phyloP scores from a whole-genome alignment of 1,140 invertebrate genomes.

The Drosophila biarmipes region DNA sequence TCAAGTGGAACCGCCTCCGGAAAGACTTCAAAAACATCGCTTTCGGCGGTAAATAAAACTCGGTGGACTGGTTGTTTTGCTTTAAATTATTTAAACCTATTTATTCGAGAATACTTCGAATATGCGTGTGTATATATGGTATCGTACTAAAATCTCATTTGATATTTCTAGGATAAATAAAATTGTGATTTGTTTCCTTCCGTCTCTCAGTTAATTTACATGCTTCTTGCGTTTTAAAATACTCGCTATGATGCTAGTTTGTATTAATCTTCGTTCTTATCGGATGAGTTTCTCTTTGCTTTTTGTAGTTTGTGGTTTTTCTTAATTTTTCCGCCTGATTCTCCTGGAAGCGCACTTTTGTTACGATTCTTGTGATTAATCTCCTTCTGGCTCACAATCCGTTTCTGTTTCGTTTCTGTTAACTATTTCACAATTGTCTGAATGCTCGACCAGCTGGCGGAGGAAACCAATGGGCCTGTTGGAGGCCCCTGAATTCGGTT shows the following conservation, averaged over 20 bases:
- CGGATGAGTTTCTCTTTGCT: slow-evolving; percentile 25
- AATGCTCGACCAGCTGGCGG: slow-evolving; percentile 3
- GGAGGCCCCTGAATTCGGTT: slow-evolving; percentile 6
- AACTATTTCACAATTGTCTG: slow-evolving; percentile 68
- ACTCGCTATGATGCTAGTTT: slow-evolving; percentile 6
- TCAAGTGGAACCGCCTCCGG: background rate
- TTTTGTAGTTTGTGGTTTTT: slow-evolving; percentile 14
- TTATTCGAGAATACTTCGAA: slow-evolving; percentile 49
- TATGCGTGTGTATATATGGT: slow-evolving; percentile 27
- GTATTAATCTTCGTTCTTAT: slow-evolving; percentile 6
- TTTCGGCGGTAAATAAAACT: slow-evolving; percentile 3
- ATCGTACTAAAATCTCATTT: slow-evolving; percentile 48
- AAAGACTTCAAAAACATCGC: background rate
- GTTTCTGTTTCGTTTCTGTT: slow-evolving; percentile 42
- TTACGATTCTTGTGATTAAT: slow-evolving; percentile 47
- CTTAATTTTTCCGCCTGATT: slow-evolving; percentile 18
- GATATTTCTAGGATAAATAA: slow-evolving; percentile 47
- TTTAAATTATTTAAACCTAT: slow-evolving; percentile 44
- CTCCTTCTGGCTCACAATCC: slow-evolving; percentile 7
- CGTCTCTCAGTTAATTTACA: slow-evolving; percentile 35
- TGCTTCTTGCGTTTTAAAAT: slow-evolving; percentile 12
- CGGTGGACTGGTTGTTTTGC: slow-evolving; percentile 1
- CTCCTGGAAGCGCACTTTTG: slow-evolving; percentile 68
- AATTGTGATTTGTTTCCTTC: slow-evolving; percentile 35
- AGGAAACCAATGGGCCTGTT: slow-evolving; percentile 4